phyloP scores from a whole-genome alignment of 1,140 invertebrate species.

The Drosophila obscura region DNA sequence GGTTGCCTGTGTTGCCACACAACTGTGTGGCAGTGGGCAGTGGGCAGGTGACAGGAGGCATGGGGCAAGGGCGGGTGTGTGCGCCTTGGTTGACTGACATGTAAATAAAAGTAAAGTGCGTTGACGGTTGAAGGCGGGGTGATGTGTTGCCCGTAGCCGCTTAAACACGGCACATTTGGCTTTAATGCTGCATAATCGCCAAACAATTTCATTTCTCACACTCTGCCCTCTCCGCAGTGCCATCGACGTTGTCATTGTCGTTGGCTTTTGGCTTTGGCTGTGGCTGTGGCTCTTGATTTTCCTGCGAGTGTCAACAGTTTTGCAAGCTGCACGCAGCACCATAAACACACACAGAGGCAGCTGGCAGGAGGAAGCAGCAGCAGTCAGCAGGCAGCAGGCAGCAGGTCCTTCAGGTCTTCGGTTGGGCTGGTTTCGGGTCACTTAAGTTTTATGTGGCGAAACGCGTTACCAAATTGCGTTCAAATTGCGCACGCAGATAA shows the following conservation, averaged over 20 bases:
- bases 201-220: conserved; percentile 77
- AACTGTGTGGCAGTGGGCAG: no score
- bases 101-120: conserved; percentile 78
- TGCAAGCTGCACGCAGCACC: conserved; percentile 62
- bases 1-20: no score
- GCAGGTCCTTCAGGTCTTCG: conserved; percentile 6
- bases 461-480: conserved; percentile 81
- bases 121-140: conserved; percentile 32
- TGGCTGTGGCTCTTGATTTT: conserved; percentile 49
- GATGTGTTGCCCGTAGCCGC: conserved; percentile 43
- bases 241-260: conserved; percentile 29
- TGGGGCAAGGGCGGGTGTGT: conserved; percentile 9
- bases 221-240: conserved; percentile 1
- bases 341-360: conserved; percentile 50
- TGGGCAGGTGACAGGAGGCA: not conserved
- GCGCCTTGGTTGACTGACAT: conserved; percentile 53
- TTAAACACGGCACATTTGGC: conserved; percentile 70
- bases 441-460: conserved; percentile 81
- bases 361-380: not conserved
- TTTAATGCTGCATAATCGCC: conserved; percentile 79
- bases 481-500: conserved; percentile 81
- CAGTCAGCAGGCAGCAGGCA: not conserved
- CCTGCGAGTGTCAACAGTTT: conserved; percentile 75
- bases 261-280: conserved; percentile 36
- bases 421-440: conserved; percentile 71